Evolutionary conservation across 1,140 invertebrate genomes (phyloP).

Genomic region (Apis florea): DNA sequence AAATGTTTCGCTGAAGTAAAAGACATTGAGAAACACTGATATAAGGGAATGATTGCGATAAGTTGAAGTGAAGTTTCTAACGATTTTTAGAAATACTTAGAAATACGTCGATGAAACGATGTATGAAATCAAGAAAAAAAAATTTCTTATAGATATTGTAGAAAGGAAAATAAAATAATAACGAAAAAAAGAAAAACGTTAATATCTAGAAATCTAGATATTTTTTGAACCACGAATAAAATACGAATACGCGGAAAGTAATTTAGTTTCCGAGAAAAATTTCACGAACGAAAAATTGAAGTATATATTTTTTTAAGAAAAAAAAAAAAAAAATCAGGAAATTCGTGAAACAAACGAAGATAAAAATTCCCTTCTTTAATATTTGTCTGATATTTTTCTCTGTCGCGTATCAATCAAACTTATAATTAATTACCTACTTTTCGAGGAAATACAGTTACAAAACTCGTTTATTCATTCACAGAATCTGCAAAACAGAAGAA

Average conservation of each 20-base stretch:
- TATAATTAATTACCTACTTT: neutral
- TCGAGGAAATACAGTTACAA: neutral
- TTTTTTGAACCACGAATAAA: neutral
- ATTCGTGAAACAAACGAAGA: neutral
- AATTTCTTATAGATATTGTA: too few species aligned
- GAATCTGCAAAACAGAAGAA: too few species aligned
- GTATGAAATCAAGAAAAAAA: too few species aligned
- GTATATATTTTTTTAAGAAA: neutral
- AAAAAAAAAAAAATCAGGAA: neutral
- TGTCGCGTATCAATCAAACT: neutral
- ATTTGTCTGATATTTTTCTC: neutral
- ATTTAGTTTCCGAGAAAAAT: neutral
- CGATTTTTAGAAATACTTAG: too few species aligned
- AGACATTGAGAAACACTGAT: too few species aligned
- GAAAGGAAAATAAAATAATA: too few species aligned
- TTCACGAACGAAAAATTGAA: too few species aligned
- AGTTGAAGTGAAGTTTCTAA: too few species aligned
- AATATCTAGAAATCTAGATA: neutral
- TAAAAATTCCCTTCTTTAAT: neutral
- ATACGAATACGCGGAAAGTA: neutral
- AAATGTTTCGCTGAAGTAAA: too few species aligned
- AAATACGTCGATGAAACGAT: too few species aligned
- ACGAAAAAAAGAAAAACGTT: too few species aligned
- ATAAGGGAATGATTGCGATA: too few species aligned
- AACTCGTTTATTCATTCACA: neutral